Base-by-base conservation (phyloP, 1,140 invertebrate genomes). In the Aphelinus certus region DNA sequence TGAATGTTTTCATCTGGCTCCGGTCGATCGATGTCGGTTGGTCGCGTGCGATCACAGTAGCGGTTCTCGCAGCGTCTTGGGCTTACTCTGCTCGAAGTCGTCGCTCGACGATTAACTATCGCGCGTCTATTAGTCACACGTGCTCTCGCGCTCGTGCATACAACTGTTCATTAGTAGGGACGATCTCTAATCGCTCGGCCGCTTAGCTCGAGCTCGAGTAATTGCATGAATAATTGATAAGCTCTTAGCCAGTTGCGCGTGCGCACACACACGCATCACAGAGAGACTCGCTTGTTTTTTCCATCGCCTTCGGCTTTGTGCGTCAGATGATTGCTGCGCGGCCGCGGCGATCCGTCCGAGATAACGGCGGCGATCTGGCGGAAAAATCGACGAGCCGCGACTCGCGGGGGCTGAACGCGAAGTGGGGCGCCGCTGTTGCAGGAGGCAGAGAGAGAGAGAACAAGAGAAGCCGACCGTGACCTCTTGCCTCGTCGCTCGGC, bases 391-490 rank as follows among this genome's bases (percentile, higher is more conserved):
- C 49, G 48, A 1, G 53, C 7, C 4, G 9, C 7, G 60, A 57
- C 69, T 57, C 51, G 73, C 53, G 69, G 63, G 57, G 45, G 51
- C 26, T 1, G 9, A 43, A 46, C 53, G 57, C 46, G 65, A 73
- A 65, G 26, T 26, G 26, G 26, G 26, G 26, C 42, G 47, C 47
- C 71, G 46, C 3, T 10, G 47, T 49, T 62, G 46, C 9, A 66
- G 5, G 63, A 58, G 73, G 56, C 48, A 43, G 53, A 48, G 69
- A 53, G 46, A 63, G 26, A 26, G 26, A 26, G 26, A 26, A 26
- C 26, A 26, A 26, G 49, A 69, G 61, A 81, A 75, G 78, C 86
- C 86, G 86, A 87, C 86, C 85, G 80, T 88, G 86, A 88, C 86
- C 87, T 85, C 83, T 76, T 76, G 77, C 83, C 80, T 80, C 73